Conservation (phyloP, 2,113 vertebrate genomes). For the Naja naja region DNA sequence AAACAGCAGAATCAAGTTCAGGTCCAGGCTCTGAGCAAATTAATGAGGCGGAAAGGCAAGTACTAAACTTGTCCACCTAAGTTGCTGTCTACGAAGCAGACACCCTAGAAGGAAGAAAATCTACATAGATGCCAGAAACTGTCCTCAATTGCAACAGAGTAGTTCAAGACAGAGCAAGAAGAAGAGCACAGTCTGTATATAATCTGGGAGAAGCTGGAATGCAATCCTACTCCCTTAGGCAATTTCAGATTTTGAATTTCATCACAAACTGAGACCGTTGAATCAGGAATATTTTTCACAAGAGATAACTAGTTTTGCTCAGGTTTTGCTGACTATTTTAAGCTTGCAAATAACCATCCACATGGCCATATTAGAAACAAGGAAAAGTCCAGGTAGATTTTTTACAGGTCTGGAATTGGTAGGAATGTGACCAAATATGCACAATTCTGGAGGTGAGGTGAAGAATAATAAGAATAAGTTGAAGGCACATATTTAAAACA, state of each 20-base stretch:
- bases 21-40: background rate
- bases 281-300: background rate
- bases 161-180: background rate
- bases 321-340: background rate
- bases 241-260: background rate
- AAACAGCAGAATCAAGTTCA: background rate
- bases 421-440: background rate
- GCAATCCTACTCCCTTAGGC: background rate
- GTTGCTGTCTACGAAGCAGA: background rate
- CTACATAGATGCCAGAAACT: background rate
- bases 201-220: background rate
- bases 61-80: background rate
- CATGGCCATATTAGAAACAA: background rate
- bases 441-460: background rate
- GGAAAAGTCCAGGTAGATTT: background rate
- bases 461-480: background rate
- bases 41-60: background rate
- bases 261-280: background rate
- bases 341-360: background rate
- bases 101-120: background rate
- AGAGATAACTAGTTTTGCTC: background rate
- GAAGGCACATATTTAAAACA: background rate
- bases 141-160: background rate
- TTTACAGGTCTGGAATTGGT: background rate
- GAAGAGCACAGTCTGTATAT: background rate